Percentiles rank a stretch among this genome's conserved stretches.
phyloP scores from a whole-genome alignment of 2,888 invertebrate genomes.

The Pristionchus maxplancki region DNA sequence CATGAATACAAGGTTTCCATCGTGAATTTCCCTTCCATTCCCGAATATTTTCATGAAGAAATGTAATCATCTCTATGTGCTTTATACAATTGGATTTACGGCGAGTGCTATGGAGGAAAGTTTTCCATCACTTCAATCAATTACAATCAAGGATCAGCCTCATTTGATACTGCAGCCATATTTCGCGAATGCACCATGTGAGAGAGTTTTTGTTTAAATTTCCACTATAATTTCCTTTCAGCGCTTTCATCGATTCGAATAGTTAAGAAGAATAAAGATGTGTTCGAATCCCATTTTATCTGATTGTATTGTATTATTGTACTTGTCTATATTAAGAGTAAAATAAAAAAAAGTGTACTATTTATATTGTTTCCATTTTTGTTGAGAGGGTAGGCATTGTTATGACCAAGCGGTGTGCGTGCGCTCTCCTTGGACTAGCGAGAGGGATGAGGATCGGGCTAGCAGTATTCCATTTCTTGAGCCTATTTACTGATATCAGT shows the following conservation, averaged over 20 bases:
- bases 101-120: not conserved
- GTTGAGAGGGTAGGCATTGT: not conserved
- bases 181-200: conserved; percentile 22
- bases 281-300: not conserved
- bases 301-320: not conserved
- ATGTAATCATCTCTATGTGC: conserved; percentile 9
- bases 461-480: not conserved
- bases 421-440: not conserved
- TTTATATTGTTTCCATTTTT: not conserved
- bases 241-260: not conserved
- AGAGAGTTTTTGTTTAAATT: not conserved
- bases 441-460: not conserved
- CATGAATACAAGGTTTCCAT: conserved; percentile 42
- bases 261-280: not conserved
- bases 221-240: not conserved
- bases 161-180: not conserved
- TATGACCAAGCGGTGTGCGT: not conserved
- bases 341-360: not conserved
- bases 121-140: not conserved
- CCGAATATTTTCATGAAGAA: not conserved
- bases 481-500: not conserved
- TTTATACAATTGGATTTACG: conserved; percentile 15
- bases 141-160: not conserved
- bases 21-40: not conserved
- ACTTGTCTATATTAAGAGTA: not conserved